phyloP scores from a whole-genome alignment of 2,888 invertebrate species.

The Dendrolimus pini region DNA sequence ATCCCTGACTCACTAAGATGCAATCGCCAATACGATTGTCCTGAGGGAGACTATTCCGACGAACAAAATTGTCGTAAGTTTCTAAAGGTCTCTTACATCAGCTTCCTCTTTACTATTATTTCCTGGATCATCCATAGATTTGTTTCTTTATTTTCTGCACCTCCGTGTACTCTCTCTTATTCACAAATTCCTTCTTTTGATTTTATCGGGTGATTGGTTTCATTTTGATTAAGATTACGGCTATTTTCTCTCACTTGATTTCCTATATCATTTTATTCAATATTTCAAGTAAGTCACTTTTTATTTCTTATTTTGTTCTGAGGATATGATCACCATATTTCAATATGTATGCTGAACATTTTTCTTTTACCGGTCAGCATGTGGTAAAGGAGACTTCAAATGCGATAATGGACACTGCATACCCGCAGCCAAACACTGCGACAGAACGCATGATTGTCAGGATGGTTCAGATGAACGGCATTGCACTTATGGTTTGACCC shows the following conservation, averaged over 20 bases:
- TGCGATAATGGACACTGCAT: constrained; percentile 82
- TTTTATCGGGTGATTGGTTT: constrained; percentile 8
- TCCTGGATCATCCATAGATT: constrained; percentile 10
- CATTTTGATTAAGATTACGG: constrained; percentile 9
- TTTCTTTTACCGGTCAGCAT: constrained; percentile 76
- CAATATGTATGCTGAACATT: constrained; percentile 21
- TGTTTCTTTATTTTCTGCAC: constrained; percentile 11
- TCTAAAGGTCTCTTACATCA: constrained; percentile 12
- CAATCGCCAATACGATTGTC: constrained; percentile 81
- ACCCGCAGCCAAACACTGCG: constrained; percentile 69
- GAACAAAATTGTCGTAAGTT: constrained; percentile 87
- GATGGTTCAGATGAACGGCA: constrained; percentile 76
- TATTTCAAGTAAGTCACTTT: background rate
- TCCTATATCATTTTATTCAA: constrained; percentile 2
- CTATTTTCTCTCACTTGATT: constrained; percentile 1
- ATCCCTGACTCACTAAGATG: constrained; percentile 76
- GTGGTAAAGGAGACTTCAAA: constrained; percentile 74
- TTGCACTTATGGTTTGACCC: constrained; percentile 69
- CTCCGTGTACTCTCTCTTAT: constrained; percentile 13
- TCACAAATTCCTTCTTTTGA: constrained; percentile 9
- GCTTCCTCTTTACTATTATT: constrained; percentile 13
- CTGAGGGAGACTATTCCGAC: constrained; percentile 81
- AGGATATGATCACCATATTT: background rate
- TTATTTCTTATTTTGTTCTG: constrained; percentile 1
- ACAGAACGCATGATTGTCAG: constrained; percentile 74